A percentile compares a stretch with the other conserved stretches of the same genome.
Conservation (phyloP, 2,113 vertebrate genomes). For the Ailurus styani region DNA sequence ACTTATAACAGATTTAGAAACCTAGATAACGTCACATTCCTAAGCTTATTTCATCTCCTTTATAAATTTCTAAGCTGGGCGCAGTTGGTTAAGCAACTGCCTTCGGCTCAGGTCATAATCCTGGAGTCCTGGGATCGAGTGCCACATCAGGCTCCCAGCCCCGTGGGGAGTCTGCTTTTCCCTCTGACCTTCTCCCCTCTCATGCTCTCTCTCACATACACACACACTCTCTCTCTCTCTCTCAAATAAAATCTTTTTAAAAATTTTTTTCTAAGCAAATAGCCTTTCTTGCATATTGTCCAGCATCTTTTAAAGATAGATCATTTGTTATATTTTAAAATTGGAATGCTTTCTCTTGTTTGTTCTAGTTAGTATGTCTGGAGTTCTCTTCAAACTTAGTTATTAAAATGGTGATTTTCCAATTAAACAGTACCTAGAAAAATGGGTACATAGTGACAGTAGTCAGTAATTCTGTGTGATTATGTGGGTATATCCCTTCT, state of each 20-base stretch:
- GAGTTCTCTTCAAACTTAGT: not conserved
- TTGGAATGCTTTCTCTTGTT: slow-evolving; percentile 14
- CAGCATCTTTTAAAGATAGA: slow-evolving; percentile 20
- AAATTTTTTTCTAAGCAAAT: slow-evolving; percentile 34
- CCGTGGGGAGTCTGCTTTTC: no score
- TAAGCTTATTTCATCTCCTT: slow-evolving; percentile 36
- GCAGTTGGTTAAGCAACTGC: no score
- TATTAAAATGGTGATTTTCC: not conserved
- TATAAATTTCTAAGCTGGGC: slow-evolving; percentile 25
- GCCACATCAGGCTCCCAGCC: no score
- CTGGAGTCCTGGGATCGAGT: no score
- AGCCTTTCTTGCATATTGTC: not conserved
- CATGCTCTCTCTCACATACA: no score
- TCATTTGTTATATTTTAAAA: slow-evolving; percentile 3
- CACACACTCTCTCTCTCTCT: no score
- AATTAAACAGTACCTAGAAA: not conserved
- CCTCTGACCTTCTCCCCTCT: no score
- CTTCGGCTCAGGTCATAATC: no score
- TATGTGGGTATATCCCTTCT: not conserved
- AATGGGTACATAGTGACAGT: not conserved
- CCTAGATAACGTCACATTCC: not conserved
- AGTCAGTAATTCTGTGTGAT: not conserved
- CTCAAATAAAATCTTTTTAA: no score
- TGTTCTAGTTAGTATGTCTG: not conserved
- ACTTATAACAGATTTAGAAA: not conserved